A percentile compares a stretch with the other conserved stretches of the same genome.
Evolutionary conservation across 1,140 invertebrate genomes (phyloP).

Genomic region (Hyles euphorbiae): DNA sequence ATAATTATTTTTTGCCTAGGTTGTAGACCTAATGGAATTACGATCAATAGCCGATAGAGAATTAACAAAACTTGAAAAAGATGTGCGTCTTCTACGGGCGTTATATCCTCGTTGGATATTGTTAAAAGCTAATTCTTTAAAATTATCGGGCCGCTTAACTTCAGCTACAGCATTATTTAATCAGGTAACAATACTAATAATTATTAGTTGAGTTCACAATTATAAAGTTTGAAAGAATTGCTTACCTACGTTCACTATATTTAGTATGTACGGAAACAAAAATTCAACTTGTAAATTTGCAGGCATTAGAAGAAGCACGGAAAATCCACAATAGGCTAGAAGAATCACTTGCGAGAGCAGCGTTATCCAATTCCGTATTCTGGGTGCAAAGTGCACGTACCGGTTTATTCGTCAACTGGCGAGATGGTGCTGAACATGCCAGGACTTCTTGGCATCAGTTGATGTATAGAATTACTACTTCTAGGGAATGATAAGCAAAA

Average conservation of each 20-base stretch:
- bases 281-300: background rate
- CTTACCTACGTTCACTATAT: too few relatives aligned
- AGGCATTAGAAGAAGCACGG: conserved; percentile 43
- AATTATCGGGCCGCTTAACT: conserved; percentile 42
- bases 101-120: conserved; percentile 51
- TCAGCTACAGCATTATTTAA: conserved; percentile 31
- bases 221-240: background rate
- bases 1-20: conserved; percentile 28
- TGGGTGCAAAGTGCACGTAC: conserved; percentile 43
- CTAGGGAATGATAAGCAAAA: conserved; percentile 7
- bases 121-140: conserved; percentile 45
- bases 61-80: conserved; percentile 46
- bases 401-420: conserved; percentile 39
- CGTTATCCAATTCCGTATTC: conserved; percentile 22
- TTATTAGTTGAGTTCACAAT: background rate
- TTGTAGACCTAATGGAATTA: conserved; percentile 63
- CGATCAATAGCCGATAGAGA: conserved; percentile 58
- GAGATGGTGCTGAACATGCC: conserved; percentile 22
- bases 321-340: conserved; percentile 44
- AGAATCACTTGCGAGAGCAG: conserved; percentile 36
- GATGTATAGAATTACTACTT: conserved; percentile 45
- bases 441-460: conserved; percentile 42
- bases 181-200: conserved; percentile 31
- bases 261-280: too few relatives aligned
- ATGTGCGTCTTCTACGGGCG: conserved; percentile 35